A percentile compares a stretch with the other conserved stretches of the same genome.
Conservation (phyloP, 2,113 vertebrate species). For the Peucedramus taeniatus region DNA sequence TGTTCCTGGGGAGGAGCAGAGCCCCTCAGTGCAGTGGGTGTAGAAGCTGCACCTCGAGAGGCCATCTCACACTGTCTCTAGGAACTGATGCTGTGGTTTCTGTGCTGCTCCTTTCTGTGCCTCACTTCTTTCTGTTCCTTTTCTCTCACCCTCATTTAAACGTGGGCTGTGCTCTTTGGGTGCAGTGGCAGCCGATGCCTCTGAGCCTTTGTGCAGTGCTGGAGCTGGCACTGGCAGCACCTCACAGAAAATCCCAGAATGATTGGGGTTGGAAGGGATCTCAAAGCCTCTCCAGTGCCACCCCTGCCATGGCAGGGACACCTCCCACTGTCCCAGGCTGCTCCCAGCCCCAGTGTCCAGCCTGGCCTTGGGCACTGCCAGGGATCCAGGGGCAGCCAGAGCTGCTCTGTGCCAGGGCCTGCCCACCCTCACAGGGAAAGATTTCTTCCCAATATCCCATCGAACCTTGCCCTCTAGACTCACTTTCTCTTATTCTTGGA, state of each 20-base stretch:
- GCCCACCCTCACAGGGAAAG: rapidly evolving
- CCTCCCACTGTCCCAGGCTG: neutral
- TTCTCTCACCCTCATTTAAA: neutral
- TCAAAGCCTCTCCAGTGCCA: neutral
- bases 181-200: neutral
- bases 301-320: neutral
- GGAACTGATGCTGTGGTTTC: neutral
- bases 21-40: neutral
- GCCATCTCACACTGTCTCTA: neutral
- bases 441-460: neutral
- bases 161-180: neutral
- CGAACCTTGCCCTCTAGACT: neutral
- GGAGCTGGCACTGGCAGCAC: neutral
- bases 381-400: neutral
- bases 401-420: neutral
- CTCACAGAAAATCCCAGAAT: neutral
- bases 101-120: neutral
- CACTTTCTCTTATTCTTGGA: neutral
- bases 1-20: neutral
- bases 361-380: neutral
- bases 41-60: neutral
- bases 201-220: neutral
- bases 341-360: neutral
- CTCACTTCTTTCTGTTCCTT: neutral
- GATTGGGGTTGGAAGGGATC: neutral